phyloP scores from a whole-genome alignment of 2,797 vertebrate genomes.

The Catharus ustulatus region DNA sequence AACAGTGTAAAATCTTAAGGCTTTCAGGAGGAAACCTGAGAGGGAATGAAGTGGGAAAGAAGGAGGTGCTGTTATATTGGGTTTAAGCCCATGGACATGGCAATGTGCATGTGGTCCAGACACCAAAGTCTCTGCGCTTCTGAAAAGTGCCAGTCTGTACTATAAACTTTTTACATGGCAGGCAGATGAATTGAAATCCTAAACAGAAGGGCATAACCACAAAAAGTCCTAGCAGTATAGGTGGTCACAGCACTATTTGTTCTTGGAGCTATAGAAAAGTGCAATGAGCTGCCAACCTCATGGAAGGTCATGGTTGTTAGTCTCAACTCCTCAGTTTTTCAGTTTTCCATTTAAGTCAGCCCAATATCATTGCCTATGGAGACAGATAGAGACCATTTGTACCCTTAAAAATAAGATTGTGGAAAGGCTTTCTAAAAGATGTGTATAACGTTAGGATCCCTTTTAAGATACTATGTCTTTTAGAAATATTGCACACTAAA shows the following conservation, averaged over 20 bases:
- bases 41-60: not conserved
- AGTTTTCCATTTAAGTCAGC: not conserved
- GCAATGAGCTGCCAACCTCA: not conserved
- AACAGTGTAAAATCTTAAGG: slow-evolving; percentile 3
- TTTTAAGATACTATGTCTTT: slow-evolving; percentile 1
- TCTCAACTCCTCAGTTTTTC: not conserved
- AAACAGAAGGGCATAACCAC: not conserved
- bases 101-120: not conserved
- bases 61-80: not conserved
- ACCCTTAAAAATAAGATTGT: not conserved
- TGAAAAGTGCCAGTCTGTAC: not conserved
- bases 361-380: not conserved
- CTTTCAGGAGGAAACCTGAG: not conserved
- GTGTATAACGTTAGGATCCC: not conserved
- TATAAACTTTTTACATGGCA: not conserved
- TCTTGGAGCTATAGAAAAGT: not conserved
- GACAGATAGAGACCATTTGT: not conserved
- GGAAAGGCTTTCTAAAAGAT: not conserved
- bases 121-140: not conserved
- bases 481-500: slow-evolving; percentile 10
- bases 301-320: not conserved
- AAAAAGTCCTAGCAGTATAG: not conserved
- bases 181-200: not conserved
- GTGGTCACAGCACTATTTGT: not conserved
- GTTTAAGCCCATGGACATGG: not conserved